Base-by-base conservation (phyloP, 2,113 vertebrate genomes). In the Nannobrachium achirus region DNA sequence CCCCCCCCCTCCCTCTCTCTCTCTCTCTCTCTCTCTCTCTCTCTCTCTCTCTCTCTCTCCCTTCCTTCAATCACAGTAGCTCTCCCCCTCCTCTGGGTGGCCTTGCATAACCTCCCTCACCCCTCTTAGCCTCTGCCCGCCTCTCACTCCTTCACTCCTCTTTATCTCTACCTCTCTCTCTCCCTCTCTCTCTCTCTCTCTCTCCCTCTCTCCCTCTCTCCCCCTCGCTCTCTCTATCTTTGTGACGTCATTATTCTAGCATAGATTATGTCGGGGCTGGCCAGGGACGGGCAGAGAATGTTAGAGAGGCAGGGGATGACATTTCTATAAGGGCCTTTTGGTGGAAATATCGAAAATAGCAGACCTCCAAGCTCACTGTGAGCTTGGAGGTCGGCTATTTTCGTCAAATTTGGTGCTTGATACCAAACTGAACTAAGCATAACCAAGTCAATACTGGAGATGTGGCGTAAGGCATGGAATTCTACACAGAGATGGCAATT, bases 41-140 rank as follows among this genome's bases (percentile, higher is more conserved):
- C 1, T 14, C 19, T 58, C 42, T 48, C 72, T 25, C 59, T 44
- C 48, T 4, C 25, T 25, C 25, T 25, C 25, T 33, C n/a, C n/a
- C n/a, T 11, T 58, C 16, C 66, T 64, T 63, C 59, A 71, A 64
- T 60, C 40, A 73, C 71, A 58, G 40, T 18, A 33, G 20, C 20
- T 67, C 71, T 61, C 56, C 41, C 59, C 61, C 50, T 53, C 38
- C 38, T 60, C 15, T 5, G 1, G 15, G 48, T 67, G 59, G 33
- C 65, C 65, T 78, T 10, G 10, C 10, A 55, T 78, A 60, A 63
- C 63, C 70, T 71, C 66, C 19, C 42, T 53, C 71, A 39, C 39
- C 45, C 25, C 56, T 0, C 65, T 63, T 48, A 19, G 10, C 51
- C 16, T 53, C 18, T 20, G 39, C 50, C 16, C 5, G 13, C 60